These are phyloP conservation scores for Alca torda DNA, from an alignment of 2,797 vertebrate species.

Conservation along the genomic window DNA sequence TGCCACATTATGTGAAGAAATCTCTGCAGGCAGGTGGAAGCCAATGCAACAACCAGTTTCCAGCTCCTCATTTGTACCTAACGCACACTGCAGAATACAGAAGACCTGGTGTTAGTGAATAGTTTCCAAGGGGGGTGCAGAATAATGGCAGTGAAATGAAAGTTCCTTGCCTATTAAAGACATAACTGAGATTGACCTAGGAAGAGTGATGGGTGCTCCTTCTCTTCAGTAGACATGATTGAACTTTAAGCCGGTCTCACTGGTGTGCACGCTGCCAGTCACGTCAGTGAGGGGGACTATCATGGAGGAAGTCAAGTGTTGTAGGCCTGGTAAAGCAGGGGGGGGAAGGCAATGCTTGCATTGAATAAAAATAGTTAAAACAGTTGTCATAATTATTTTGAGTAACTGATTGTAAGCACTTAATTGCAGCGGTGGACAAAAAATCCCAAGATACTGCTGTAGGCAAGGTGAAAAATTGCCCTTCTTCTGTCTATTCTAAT, in stretches of 20 bases:
- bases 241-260: neutral
- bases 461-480: neutral
- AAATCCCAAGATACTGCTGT: neutral
- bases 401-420: neutral
- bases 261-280: neutral
- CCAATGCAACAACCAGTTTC: neutral
- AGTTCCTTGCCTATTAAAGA: neutral
- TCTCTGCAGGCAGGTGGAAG: neutral
- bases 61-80: neutral
- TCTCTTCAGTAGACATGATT: neutral
- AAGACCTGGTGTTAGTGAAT: neutral
- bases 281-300: neutral
- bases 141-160: neutral
- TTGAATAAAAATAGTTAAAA: neutral
- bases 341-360: neutral
- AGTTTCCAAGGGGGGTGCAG: neutral
- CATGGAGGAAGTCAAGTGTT: neutral
- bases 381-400: neutral
- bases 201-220: neutral
- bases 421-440: neutral
- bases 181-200: neutral
- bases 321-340: neutral
- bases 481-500: neutral
- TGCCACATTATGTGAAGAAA: neutral
- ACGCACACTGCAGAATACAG: neutral